A percentile compares a stretch with the other conserved stretches of the same genome.
These are phyloP conservation scores for Nematolebias whitei DNA, from an alignment of 2,113 vertebrate genomes.

Conservation along the genomic window DNA sequence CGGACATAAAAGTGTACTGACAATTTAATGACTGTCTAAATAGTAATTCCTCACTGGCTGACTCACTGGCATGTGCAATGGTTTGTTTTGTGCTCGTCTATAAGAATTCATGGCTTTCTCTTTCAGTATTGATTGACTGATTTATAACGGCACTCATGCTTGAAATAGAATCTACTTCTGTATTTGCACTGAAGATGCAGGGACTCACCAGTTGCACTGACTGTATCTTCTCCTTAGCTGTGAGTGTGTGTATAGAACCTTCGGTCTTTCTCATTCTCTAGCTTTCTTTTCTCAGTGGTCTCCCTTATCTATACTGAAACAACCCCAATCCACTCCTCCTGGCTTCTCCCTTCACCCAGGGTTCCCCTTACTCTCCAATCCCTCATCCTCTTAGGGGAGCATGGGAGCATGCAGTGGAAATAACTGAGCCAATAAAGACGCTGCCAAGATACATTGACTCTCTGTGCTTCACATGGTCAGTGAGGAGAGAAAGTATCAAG, in stretches of 20 bases:
- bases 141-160: conserved; percentile 71
- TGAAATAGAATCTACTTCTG: conserved; percentile 74
- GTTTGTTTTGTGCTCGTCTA: conserved; percentile 47
- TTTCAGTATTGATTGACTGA: conserved; percentile 66
- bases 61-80: conserved; percentile 39
- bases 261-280: conserved; percentile 19
- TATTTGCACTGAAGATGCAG: conserved; percentile 32
- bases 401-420: conserved; percentile 76
- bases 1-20: conserved; percentile 44
- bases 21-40: conserved; percentile 63
- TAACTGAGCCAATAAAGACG: conserved; percentile 78
- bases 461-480: conserved; percentile 61
- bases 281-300: conserved; percentile 14
- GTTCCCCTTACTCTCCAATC: conserved; percentile 52
- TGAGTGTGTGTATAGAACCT: conserved; percentile 10
- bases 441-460: conserved; percentile 74
- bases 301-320: conserved; percentile 33
- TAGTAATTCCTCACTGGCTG: conserved; percentile 25
- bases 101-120: conserved; percentile 50
- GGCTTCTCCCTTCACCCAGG: conserved; percentile 29
- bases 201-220: conserved; percentile 5
- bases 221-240: conserved; percentile 24
- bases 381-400: conserved; percentile 77
- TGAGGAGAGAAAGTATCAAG: conserved; percentile 47
- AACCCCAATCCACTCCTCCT: conserved; percentile 21